Evolutionary conservation across 2,888 invertebrate species (phyloP).

Genomic region (Pseudococcus longispinus): DNA sequence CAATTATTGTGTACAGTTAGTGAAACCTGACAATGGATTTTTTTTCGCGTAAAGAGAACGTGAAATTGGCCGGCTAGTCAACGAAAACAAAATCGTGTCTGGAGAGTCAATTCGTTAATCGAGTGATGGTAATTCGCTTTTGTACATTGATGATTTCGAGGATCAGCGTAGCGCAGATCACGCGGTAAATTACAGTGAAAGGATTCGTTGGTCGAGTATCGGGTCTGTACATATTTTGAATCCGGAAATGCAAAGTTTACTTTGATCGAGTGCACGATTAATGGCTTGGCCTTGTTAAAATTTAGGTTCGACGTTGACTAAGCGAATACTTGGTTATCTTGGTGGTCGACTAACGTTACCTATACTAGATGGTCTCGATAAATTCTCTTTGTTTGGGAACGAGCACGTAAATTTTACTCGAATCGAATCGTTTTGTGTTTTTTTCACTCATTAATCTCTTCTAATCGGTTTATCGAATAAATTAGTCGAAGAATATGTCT

Average conservation of each 20-base stretch:
- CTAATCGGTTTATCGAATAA: not conserved
- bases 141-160: not conserved
- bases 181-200: not conserved
- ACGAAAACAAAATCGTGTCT: not conserved
- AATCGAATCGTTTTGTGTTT: not conserved
- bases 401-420: not conserved
- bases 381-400: not conserved
- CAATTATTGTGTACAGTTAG: not conserved
- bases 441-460: not conserved
- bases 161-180: not conserved
- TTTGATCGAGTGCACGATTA: not conserved
- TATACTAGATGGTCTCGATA: not conserved
- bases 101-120: not conserved
- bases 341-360: not conserved
- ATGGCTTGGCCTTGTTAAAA: not conserved
- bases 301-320: not conserved
- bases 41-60: not conserved
- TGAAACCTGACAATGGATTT: constrained; percentile 3
- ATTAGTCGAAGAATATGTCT: not conserved
- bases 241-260: constrained; percentile 17
- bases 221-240: not conserved
- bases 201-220: not conserved
- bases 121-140: not conserved
- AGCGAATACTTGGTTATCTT: not conserved
- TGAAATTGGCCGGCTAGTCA: not conserved